Conservation (phyloP, 2,113 vertebrate species). For the Rhea americana region DNA sequence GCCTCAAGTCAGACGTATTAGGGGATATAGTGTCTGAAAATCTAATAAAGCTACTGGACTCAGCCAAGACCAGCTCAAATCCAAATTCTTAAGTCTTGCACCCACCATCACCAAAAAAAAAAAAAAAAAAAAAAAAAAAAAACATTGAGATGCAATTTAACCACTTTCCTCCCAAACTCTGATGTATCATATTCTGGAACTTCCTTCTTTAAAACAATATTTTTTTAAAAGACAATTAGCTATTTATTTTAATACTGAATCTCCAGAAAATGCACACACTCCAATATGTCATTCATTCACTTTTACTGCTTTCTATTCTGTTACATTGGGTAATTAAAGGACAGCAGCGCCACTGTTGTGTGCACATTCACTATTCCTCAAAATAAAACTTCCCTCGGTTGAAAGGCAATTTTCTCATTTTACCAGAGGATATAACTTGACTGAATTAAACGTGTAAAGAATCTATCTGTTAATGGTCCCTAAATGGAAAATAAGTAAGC, state of each 20-base stretch:
- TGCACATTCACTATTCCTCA: accelerated
- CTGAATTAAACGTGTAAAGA: neutral
- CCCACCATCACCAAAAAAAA: neutral
- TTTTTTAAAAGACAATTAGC: neutral
- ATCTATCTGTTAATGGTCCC: neutral
- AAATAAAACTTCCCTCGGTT: neutral
- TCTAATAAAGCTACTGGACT: neutral
- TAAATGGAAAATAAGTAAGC: neutral
- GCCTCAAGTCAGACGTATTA: neutral
- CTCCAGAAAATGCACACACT: neutral
- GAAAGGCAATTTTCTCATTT: neutral
- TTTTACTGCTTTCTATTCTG: accelerated
- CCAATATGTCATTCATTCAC: accelerated
- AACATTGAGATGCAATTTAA: neutral
- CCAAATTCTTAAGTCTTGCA: neutral
- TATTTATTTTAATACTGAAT: neutral
- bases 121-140: neutral
- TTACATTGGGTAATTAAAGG: accelerated
- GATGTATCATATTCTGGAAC: neutral
- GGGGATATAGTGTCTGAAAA: neutral
- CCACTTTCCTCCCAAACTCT: neutral
- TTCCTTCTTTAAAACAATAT: neutral
- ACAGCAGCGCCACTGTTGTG: neutral
- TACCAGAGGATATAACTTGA: neutral
- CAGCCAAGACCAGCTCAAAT: neutral